These are phyloP conservation scores for Irena cyanogastra DNA, from an alignment of 2,113 vertebrate species.

Conservation along the genomic window DNA sequence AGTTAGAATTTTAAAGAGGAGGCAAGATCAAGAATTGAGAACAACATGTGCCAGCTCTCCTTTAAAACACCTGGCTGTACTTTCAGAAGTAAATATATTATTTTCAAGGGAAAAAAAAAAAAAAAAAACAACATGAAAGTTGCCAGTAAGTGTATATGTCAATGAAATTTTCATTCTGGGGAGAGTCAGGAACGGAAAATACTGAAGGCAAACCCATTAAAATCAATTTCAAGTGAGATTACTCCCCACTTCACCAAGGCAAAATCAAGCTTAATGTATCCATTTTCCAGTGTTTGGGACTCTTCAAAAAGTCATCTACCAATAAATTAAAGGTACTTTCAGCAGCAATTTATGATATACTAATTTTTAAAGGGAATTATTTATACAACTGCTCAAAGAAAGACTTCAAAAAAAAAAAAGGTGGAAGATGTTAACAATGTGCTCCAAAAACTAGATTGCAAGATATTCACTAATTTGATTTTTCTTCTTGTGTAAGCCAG, in stretches of 20 bases:
- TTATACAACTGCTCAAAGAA: neutral
- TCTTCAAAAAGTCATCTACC: neutral
- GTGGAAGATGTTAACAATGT: neutral
- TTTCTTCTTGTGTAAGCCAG: neutral
- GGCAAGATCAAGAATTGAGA: neutral
- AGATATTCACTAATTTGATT: neutral
- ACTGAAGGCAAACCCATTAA: neutral
- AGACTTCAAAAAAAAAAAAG: neutral
- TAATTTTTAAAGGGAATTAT: neutral
- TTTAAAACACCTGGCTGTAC: neutral
- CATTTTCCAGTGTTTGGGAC: neutral
- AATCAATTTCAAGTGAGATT: neutral
- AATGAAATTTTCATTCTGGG: neutral
- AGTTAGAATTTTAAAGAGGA: neutral
- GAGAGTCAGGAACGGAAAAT: neutral
- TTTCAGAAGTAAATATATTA: neutral
- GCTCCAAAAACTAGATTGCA: neutral
- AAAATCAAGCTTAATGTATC: neutral
- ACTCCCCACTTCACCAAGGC: neutral
- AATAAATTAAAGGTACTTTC: neutral
- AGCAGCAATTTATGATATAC: neutral
- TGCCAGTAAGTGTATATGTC: neutral
- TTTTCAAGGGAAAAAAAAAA: neutral
- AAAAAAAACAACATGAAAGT: neutral
- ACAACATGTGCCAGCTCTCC: neutral